A percentile compares a stretch with the other conserved stretches of the same genome.
These are phyloP conservation scores for Parasteatoda lunata DNA, from an alignment of 2,888 invertebrate genomes.

Conservation along the genomic window DNA sequence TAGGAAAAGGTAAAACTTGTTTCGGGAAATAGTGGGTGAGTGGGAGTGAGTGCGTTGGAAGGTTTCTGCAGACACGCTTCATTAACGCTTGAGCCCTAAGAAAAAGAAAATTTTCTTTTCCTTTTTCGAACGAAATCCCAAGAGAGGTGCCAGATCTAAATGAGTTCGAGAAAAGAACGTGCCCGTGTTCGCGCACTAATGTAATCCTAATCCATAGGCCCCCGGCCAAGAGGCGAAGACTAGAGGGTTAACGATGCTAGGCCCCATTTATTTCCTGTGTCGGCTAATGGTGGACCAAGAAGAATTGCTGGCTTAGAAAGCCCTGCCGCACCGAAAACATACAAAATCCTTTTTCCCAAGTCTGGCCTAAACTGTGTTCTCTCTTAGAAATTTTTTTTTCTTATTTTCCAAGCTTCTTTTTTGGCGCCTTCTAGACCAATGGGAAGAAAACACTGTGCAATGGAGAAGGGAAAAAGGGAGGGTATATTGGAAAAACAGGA, in stretches of 20 bases:
- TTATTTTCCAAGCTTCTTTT: constrained; percentile 38
- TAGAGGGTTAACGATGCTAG: constrained; percentile 63
- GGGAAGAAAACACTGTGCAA: constrained; percentile 44
- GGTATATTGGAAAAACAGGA: constrained; percentile 20
- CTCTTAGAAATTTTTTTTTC: constrained; percentile 17
- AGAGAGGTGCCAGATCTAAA: constrained; percentile 65
- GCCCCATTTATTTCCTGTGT: constrained; percentile 65
- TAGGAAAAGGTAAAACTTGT: constrained; percentile 63
- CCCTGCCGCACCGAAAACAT: constrained; percentile 64
- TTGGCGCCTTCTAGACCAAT: constrained; percentile 60
- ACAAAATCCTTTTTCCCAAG: constrained; percentile 68
- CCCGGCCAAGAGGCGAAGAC: constrained; percentile 59
- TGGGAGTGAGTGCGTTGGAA: constrained; percentile 1
- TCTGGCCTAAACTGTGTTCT: constrained; percentile 48
- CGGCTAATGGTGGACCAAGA: constrained; percentile 64
- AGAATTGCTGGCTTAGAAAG: constrained; percentile 67
- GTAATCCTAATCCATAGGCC: constrained; percentile 68
- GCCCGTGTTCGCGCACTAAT: constrained; percentile 66
- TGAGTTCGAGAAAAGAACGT: constrained; percentile 65
- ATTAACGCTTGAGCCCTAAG: constrained; percentile 31
- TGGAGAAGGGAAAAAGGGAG: constrained; percentile 9
- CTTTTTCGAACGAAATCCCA: constrained; percentile 23
- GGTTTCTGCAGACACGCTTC: constrained; percentile 37
- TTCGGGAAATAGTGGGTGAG: constrained; percentile 9
- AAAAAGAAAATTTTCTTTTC: constrained; percentile 56